Evolutionary conservation across 2,113 vertebrate species (phyloP).

Genomic region (Dicaeum eximium): DNA sequence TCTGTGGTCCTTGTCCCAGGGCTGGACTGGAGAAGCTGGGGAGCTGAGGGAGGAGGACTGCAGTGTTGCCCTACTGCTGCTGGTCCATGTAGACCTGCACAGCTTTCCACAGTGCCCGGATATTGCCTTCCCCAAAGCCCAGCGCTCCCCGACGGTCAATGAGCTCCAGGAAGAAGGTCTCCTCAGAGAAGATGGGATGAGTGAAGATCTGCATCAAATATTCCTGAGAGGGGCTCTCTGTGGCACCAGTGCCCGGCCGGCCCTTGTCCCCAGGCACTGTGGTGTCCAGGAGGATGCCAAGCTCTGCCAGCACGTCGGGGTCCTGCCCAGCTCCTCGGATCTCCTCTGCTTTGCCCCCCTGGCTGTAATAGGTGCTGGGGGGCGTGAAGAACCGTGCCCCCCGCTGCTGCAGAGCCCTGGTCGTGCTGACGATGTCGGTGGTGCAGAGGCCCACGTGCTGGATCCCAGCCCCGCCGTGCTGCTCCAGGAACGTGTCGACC

Average conservation of each 20-base stretch:
- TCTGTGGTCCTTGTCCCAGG: background rate
- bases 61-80: background rate
- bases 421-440: slow-evolving; percentile 74
- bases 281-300: slow-evolving; percentile 89
- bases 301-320: slow-evolving; percentile 71
- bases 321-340: slow-evolving; percentile 78
- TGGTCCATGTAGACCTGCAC: slow-evolving; percentile 83
- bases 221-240: background rate
- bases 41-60: background rate
- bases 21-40: background rate
- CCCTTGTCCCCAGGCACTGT: background rate
- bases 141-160: slow-evolving; percentile 85
- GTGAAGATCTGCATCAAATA: slow-evolving; percentile 93
- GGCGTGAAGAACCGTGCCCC: slow-evolving; percentile 82
- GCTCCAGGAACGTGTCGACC: slow-evolving; percentile 84
- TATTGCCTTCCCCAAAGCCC: slow-evolving; percentile 92
- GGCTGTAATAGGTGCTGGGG: slow-evolving; percentile 83
- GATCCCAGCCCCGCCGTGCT: slow-evolving; percentile 83
- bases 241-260: accelerated
- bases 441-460: slow-evolving; percentile 89
- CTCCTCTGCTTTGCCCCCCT: slow-evolving; percentile 80
- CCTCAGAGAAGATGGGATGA: slow-evolving; percentile 86
- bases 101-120: slow-evolving; percentile 87
- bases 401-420: slow-evolving; percentile 56
- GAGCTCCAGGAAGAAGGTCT: slow-evolving; percentile 94